Conservation (phyloP, 2,888 invertebrate genomes). For the Incurvaria masculella region DNA sequence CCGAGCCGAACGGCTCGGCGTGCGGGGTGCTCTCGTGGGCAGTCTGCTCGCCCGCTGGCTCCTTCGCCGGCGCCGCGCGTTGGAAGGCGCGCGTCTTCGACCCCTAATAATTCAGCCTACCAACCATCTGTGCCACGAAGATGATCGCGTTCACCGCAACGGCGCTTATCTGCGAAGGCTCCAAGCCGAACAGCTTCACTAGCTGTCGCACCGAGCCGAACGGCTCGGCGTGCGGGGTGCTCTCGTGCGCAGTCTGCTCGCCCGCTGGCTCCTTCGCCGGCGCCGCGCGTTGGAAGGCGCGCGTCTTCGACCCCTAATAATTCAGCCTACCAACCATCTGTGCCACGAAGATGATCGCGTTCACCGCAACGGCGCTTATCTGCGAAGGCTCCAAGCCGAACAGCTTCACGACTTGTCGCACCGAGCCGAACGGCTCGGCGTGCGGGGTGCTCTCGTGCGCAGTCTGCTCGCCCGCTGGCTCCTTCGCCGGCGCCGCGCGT, state of each 20-base stretch:
- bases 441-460: too few relatives aligned
- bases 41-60: slow-evolving; percentile 19
- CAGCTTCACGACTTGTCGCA: slow-evolving; percentile 58
- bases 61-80: too few relatives aligned
- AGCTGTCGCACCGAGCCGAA: slow-evolving; percentile 43
- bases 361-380: slow-evolving; percentile 77
- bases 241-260: too few relatives aligned
- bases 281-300: too few relatives aligned
- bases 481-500: too few relatives aligned
- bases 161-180: slow-evolving; percentile 73
- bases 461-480: too few relatives aligned
- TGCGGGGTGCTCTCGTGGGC: slow-evolving; percentile 11
- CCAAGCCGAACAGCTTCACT: slow-evolving; percentile 70
- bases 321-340: slow-evolving; percentile 80
- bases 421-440: slow-evolving; percentile 28
- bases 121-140: slow-evolving; percentile 81
- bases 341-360: slow-evolving; percentile 78
- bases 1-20: slow-evolving; percentile 28
- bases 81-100: slow-evolving; percentile 43
- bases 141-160: slow-evolving; percentile 80
- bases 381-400: slow-evolving; percentile 74
- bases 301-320: too few relatives aligned
- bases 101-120: too few relatives aligned
- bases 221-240: slow-evolving; percentile 18
- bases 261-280: too few relatives aligned